Percentiles rank a stretch among this genome's conserved stretches.
Evolutionary conservation across 2,888 invertebrate species (phyloP).

Genomic region (Xestoiulus laeticollis): DNA sequence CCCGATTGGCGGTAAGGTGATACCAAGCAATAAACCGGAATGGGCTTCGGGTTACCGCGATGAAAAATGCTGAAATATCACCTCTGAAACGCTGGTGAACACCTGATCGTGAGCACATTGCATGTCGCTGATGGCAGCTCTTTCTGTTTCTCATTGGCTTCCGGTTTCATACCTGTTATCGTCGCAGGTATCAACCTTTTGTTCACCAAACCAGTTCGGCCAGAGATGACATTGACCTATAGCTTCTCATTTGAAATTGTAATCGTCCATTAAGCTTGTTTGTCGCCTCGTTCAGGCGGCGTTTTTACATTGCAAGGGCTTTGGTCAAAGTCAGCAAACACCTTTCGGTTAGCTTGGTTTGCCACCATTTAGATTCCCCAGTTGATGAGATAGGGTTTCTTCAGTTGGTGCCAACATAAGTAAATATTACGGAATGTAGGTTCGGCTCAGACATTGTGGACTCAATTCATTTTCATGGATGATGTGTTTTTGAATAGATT

Average conservation of each 20-base stretch:
- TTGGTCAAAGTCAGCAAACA: not conserved
- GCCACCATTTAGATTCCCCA: too few species aligned
- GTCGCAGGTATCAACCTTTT: not conserved
- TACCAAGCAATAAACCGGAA: constrained; percentile 15
- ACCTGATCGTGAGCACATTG: not conserved
- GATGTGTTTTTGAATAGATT: too few species aligned
- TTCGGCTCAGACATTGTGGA: too few species aligned
- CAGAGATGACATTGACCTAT: not conserved
- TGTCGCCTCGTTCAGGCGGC: constrained; percentile 8
- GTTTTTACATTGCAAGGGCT: not conserved
- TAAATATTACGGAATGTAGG: too few species aligned
- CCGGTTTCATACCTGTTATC: not conserved
- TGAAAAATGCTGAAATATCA: not conserved
- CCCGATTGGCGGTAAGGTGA: not conserved
- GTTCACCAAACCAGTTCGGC: not conserved
- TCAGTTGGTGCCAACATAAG: too few species aligned
- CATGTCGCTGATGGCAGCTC: not conserved
- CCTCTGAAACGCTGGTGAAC: constrained; percentile 14
- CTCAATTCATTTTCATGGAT: too few species aligned
- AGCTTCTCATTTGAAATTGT: not conserved
- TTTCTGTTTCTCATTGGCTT: not conserved
- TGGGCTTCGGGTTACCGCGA: not conserved
- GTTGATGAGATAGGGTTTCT: too few species aligned
- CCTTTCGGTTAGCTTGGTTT: too few species aligned
- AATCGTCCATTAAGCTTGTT: constrained; percentile 12